These are phyloP conservation scores for Microctonus hyperodae DNA, from an alignment of 2,888 invertebrate species.

Conservation along the genomic window DNA sequence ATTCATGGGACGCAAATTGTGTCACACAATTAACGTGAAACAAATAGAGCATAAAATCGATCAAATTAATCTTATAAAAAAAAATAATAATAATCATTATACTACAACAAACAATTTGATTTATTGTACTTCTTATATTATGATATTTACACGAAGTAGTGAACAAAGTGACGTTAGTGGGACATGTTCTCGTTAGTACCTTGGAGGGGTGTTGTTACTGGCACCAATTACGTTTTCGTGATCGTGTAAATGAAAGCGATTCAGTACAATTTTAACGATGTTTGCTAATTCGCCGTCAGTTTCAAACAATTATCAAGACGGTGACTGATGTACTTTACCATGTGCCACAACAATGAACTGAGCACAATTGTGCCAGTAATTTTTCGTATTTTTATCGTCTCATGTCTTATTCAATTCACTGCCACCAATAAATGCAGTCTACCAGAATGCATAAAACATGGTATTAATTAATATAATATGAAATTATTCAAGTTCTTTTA, in stretches of 20 bases:
- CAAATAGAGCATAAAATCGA: conserved; percentile 23
- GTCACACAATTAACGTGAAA: conserved; percentile 21
- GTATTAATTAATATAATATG: neutral
- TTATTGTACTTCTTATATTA: conserved; percentile 17
- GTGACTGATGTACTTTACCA: conserved; percentile 16
- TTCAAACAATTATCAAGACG: conserved; percentile 29
- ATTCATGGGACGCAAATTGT: neutral
- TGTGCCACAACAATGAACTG: conserved; percentile 5
- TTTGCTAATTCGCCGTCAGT: conserved; percentile 32
- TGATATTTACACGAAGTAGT: conserved; percentile 18
- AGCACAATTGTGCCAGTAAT: conserved; percentile 18
- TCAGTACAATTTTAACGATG: conserved; percentile 38
- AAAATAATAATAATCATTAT: neutral
- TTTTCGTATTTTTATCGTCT: neutral
- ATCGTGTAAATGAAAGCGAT: conserved; percentile 27
- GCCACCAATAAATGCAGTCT: conserved; percentile 4
- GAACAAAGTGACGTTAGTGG: conserved; percentile 22
- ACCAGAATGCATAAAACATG: conserved; percentile 11
- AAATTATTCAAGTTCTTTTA: neutral
- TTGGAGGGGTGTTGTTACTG: conserved; percentile 15
- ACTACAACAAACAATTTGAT: neutral
- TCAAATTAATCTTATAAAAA: conserved; percentile 6
- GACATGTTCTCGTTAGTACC: conserved; percentile 32
- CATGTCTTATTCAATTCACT: neutral
- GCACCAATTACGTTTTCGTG: conserved; percentile 30